phyloP scores from a whole-genome alignment of 1,140 invertebrate genomes.

The Chymomyza costata region DNA sequence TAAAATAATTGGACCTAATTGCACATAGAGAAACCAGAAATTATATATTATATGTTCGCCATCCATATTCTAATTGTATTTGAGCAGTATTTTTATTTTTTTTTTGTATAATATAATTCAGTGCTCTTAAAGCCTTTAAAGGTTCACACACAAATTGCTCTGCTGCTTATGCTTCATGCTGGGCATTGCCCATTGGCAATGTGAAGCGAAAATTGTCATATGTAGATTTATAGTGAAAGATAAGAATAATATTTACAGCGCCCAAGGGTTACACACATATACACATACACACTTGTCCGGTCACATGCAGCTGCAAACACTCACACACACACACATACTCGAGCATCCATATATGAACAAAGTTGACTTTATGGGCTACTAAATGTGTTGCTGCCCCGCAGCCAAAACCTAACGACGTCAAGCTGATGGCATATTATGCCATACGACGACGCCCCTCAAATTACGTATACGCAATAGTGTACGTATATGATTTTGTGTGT shows the following conservation, averaged over 20 bases:
- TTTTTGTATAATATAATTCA: too few species aligned
- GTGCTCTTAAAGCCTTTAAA: too few species aligned
- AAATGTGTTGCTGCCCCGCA: conserved; percentile 42
- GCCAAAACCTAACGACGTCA: conserved; percentile 36
- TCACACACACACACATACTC: conserved; percentile 14
- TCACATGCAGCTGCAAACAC: conserved; percentile 2
- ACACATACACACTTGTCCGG: background rate
- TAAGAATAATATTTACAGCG: conserved; percentile 70
- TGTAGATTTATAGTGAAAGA: conserved; percentile 68
- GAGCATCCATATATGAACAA: conserved; percentile 19
- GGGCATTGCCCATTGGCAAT: conserved; percentile 27
- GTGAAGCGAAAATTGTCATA: conserved; percentile 66
- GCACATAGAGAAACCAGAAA: too few species aligned
- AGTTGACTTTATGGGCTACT: conserved; percentile 58
- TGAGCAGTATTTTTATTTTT: too few species aligned
- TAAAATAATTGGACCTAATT: too few species aligned
- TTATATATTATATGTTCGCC: too few species aligned
- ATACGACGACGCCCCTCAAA: conserved; percentile 62
- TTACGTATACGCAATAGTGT: conserved; percentile 47
- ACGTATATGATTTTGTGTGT: conserved; percentile 3
- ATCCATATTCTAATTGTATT: too few species aligned
- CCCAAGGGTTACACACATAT: conserved; percentile 44
- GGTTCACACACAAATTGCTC: too few species aligned
- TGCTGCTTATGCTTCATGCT: conserved; percentile 20
- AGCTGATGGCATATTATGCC: conserved; percentile 63